Conservation (phyloP, 2,888 invertebrate species). For the Carpatolechia fugitivella region DNA sequence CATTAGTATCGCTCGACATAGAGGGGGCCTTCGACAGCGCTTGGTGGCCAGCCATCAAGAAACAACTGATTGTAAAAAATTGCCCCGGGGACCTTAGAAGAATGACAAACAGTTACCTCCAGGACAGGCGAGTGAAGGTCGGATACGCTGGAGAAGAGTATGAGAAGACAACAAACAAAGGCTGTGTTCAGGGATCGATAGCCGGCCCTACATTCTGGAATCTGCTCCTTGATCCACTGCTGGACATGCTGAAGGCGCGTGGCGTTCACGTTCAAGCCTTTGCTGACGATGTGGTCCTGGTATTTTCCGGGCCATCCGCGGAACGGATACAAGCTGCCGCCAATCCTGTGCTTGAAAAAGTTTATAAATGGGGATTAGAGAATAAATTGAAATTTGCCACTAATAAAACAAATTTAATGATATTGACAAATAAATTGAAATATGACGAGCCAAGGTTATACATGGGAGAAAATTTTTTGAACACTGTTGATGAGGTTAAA, state of each 20-base stretch:
- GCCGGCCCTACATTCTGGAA: not conserved
- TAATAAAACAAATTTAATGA: not conserved
- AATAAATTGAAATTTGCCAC: not conserved
- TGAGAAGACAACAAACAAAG: not conserved
- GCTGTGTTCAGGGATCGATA: conserved; percentile 1
- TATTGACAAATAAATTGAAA: not conserved
- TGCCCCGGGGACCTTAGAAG: no score
- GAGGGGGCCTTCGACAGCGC: no score
- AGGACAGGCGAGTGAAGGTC: not conserved
- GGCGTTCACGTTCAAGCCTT: no score
- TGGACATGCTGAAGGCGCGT: not conserved
- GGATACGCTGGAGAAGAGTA: not conserved
- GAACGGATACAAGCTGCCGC: not conserved
- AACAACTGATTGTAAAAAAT: no score
- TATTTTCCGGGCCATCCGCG: conserved; percentile 2
- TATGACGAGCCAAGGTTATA: not conserved
- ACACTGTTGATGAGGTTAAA: conserved; percentile 13
- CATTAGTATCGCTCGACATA: no score
- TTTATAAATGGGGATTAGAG: conserved; percentile 1
- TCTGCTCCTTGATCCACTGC: not conserved
- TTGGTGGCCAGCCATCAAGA: no score
- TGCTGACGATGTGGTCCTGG: not conserved
- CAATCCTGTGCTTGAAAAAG: no score
- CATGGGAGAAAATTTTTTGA: conserved; percentile 13
- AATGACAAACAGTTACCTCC: no score